These are phyloP conservation scores for Crypturellus undulatus DNA, from an alignment of 2,113 vertebrate species.

Conservation along the genomic window DNA sequence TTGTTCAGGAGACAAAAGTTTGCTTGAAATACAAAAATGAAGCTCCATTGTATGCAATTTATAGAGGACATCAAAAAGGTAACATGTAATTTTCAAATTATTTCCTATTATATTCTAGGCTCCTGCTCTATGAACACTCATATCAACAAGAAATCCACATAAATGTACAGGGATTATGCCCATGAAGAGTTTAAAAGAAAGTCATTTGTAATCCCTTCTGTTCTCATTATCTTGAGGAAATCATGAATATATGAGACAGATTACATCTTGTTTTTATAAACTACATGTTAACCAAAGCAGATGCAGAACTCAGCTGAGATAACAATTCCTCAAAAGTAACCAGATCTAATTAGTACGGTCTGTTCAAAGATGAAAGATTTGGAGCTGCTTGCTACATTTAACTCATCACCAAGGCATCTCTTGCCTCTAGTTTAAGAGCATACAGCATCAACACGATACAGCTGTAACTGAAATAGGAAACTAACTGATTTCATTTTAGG, in stretches of 20 bases:
- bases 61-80: neutral
- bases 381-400: neutral
- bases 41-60: neutral
- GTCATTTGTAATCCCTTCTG: neutral
- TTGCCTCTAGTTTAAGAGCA: neutral
- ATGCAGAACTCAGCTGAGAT: neutral
- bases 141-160: neutral
- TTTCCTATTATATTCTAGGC: neutral
- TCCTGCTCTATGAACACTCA: neutral
- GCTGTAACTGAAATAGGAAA: neutral
- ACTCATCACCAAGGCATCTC: neutral
- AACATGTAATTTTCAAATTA: neutral
- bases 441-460: neutral
- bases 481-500: neutral
- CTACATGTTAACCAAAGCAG: neutral
- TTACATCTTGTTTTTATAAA: constrained; percentile 3
- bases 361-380: neutral
- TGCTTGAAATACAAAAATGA: constrained; percentile 1
- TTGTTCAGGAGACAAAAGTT: neutral
- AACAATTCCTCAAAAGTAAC: neutral
- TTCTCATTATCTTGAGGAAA: constrained; percentile 13
- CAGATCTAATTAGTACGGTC: neutral
- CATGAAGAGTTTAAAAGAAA: neutral
- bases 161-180: neutral
- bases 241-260: constrained; percentile 18